A percentile compares a stretch with the other conserved stretches of the same genome.
phyloP scores from a whole-genome alignment of 2,113 vertebrate species.

The Chloropsis cyanopogon region DNA sequence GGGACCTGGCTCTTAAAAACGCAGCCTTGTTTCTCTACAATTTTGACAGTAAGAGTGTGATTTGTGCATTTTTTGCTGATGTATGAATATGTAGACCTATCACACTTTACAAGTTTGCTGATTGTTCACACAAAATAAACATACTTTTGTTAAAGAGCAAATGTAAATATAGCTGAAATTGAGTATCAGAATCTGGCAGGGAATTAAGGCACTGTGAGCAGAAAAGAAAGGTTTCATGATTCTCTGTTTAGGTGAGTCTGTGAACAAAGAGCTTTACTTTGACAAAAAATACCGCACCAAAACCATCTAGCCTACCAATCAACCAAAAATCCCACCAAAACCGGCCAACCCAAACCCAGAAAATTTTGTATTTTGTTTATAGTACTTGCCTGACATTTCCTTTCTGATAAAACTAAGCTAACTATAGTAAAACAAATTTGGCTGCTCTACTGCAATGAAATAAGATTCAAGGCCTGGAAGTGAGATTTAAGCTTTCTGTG shows the following conservation, averaged over 20 bases:
- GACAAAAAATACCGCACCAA: not conserved
- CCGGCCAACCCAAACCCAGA: rapidly evolving
- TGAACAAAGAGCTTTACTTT: not conserved
- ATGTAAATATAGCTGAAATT: not conserved
- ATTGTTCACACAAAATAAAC: not conserved
- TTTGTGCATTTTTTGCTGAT: not conserved
- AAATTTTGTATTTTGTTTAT: not conserved
- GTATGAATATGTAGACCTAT: not conserved
- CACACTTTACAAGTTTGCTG: not conserved
- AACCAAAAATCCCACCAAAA: not conserved
- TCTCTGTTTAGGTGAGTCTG: not conserved
- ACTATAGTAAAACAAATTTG: not conserved
- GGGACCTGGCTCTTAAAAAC: not conserved
- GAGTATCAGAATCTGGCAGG: not conserved
- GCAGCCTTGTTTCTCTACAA: not conserved
- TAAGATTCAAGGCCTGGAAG: not conserved
- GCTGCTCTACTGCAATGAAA: not conserved
- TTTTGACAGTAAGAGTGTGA: not conserved
- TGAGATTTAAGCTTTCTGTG: not conserved
- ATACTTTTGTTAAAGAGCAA: not conserved
- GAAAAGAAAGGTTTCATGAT: not conserved
- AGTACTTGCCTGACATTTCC: not conserved
- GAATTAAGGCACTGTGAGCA: not conserved
- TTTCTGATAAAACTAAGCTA: not conserved
- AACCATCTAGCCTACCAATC: not conserved